phyloP scores from a whole-genome alignment of 92 coral and sea anemone species.

The Parazoanthus swiftii region DNA sequence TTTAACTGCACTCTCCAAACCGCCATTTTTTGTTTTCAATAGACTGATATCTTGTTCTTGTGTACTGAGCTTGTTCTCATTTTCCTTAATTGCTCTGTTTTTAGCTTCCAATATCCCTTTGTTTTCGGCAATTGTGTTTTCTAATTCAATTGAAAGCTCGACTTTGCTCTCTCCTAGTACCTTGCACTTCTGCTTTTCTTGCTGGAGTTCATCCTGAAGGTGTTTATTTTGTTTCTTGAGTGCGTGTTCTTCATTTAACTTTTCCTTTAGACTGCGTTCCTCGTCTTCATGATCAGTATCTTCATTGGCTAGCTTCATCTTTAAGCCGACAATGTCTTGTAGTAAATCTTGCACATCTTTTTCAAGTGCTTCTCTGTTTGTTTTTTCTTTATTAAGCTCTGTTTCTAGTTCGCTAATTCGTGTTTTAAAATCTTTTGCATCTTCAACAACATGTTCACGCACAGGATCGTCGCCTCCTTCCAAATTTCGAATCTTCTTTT shows the following conservation, averaged over 20 bases:
- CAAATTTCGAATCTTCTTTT: neutral
- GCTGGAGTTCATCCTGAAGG: conserved; percentile 55
- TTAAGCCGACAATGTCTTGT: conserved; percentile 67
- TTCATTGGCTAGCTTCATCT: conserved; percentile 54
- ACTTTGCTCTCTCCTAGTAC: conserved; percentile 52
- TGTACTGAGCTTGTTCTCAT: neutral
- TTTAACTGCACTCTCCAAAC: conserved; percentile 40
- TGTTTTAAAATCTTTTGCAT: conserved; percentile 18
- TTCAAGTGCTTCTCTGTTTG: conserved; percentile 55
- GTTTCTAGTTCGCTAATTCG: conserved; percentile 47
- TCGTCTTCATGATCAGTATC: conserved; percentile 47
- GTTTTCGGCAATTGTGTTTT: conserved; percentile 54
- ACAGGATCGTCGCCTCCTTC: conserved; percentile 14
- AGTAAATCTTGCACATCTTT: conserved; percentile 74
- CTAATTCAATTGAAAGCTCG: conserved; percentile 54
- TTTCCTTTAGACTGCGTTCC: conserved; percentile 39
- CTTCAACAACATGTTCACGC: neutral
- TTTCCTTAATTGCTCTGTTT: neutral
- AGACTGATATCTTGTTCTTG: neutral
- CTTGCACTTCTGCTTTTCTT: conserved; percentile 44
- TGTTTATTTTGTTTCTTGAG: conserved; percentile 56
- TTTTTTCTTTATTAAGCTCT: conserved; percentile 57
- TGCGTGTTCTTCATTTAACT: conserved; percentile 53
- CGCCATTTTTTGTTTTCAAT: conserved; percentile 5
- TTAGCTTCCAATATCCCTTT: conserved; percentile 36